Evolutionary conservation across 1,140 invertebrate species (phyloP), one percentile per base, ranked within the genome.

Genomic region (Helicoverpa armigera): DNA sequence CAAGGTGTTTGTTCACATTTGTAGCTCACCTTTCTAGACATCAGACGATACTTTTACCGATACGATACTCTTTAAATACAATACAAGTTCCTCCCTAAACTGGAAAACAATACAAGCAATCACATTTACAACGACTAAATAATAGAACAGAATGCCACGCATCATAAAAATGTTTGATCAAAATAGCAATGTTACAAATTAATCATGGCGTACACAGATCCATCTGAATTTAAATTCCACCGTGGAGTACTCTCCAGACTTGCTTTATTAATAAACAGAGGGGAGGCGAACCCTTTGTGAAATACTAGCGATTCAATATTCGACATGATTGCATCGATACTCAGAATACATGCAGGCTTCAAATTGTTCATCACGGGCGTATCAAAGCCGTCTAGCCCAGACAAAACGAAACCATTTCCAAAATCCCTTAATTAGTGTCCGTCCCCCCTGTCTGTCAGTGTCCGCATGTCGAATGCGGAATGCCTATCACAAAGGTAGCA

Each of bases 401-500:
- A 56, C 75, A 67, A 65, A 77, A 65, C 75, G 61, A 65, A 77
- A 77, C 75, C 60, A 77, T 67, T 77, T 67, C 50, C 50, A 29
- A 65, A 77, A 67, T 77, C 61, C 60, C 60, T 65, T 77, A 65
- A 77, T 77, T 77, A 77, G 75, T 53, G 75, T 35, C 13, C 75
- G 18, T 29, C 9, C 72, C 60, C 50, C 75, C 58, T 67, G 75
- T 77, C 75, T 67, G 75, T 11, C 60, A n/a, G 75, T 53, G 35
- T 67, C 51, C 61, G 75, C 74, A 23, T 67, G 75, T 77, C 75
- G 75, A 77, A 65, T 77, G 75, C 75, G 75, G 75, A 67, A 77
- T 77, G 75, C 50, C 61, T 65, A 56, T 77, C 75, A 77, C 75
- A 77, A 77, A 77, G 75, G 75, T 65, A 67, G 75, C 61, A 77